Evolutionary conservation across 2,888 invertebrate species (phyloP).

Genomic region (Hoplodrina blanda): DNA sequence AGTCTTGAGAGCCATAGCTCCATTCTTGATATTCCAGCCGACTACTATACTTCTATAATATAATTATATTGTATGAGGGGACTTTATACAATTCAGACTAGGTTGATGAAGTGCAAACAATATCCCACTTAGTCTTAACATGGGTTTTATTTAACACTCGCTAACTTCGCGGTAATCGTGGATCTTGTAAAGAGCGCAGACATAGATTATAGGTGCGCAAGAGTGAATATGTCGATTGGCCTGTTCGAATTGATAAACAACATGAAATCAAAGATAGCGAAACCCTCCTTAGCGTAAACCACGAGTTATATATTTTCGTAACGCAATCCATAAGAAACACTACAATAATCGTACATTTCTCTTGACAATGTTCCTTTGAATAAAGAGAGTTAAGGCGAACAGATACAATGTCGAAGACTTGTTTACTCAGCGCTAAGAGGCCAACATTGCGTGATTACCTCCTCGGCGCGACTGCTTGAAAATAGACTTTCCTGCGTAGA

Average conservation of each 20-base stretch:
- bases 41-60: conserved; percentile 30
- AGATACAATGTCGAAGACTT: conserved; percentile 90
- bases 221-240: conserved; percentile 84
- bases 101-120: conserved; percentile 17
- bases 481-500: conserved; percentile 77
- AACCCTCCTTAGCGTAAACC: conserved; percentile 81
- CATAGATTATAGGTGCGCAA: conserved; percentile 76
- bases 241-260: conserved; percentile 86
- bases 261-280: conserved; percentile 85
- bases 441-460: conserved; percentile 84
- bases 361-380: conserved; percentile 90
- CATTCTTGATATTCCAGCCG: conserved; percentile 48
- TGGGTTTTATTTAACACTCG: conserved; percentile 46
- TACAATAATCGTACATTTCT: conserved; percentile 89
- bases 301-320: conserved; percentile 87
- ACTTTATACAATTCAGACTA: conserved; percentile 15
- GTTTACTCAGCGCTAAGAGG: conserved; percentile 85
- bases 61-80: conserved; percentile 13
- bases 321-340: conserved; percentile 88
- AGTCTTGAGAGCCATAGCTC: conserved; percentile 51
- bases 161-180: conserved; percentile 68
- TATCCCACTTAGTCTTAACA: conserved; percentile 40
- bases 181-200: conserved; percentile 77
- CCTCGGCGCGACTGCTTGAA: conserved; percentile 69
- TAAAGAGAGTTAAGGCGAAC: conserved; percentile 88